Conservation (phyloP, 2,888 invertebrate species). For the Sarcophaga carnaria region DNA sequence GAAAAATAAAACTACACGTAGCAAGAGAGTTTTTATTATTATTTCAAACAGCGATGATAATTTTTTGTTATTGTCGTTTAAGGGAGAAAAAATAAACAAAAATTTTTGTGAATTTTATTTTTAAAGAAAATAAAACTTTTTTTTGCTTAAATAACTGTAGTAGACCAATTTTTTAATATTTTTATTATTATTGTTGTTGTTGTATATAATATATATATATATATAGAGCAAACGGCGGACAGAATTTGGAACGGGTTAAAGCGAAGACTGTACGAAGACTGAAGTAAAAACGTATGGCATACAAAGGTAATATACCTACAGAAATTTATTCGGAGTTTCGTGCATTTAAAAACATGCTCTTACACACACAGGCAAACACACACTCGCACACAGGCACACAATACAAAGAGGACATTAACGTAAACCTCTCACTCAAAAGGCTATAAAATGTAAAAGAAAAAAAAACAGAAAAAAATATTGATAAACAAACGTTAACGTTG, state of each 20-base stretch:
- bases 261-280: constrained; percentile 83
- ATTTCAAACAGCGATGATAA: constrained; percentile 14
- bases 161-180: constrained; percentile 54
- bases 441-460: constrained; percentile 22
- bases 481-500: constrained; percentile 29
- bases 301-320: constrained; percentile 82
- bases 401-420: constrained; percentile 42
- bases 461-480: constrained; percentile 26
- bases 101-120: neutral
- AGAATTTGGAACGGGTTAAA: constrained; percentile 83
- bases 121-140: neutral
- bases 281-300: constrained; percentile 82
- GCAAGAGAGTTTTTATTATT: constrained; percentile 21
- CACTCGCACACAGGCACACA: constrained; percentile 32
- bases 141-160: constrained; percentile 50
- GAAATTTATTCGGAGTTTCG: constrained; percentile 79
- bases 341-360: neutral
- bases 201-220: constrained; percentile 72
- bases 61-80: constrained; percentile 53
- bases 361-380: constrained; percentile 12
- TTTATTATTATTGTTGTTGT: constrained; percentile 59
- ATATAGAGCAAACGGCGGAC: constrained; percentile 81
- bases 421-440: constrained; percentile 41
- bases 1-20: constrained; percentile 23
- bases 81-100: constrained; percentile 5